Evolutionary conservation across 2,888 invertebrate species (phyloP).

Genomic region (Scaptomyza parva): DNA sequence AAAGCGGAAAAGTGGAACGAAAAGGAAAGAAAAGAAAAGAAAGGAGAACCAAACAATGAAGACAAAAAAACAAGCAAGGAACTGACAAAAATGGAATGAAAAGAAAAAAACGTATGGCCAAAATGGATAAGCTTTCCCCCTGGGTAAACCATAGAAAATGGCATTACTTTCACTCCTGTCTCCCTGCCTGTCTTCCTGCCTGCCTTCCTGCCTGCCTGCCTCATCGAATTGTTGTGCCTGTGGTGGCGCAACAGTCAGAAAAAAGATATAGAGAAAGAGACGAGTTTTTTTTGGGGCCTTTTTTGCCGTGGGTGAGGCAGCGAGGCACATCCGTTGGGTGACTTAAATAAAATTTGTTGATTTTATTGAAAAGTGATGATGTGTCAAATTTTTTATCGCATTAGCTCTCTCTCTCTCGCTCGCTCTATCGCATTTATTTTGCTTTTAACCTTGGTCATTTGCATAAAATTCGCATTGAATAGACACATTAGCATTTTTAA

Average conservation of each 20-base stretch:
- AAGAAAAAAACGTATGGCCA: conserved; percentile 70
- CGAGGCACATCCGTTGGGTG: conserved; percentile 70
- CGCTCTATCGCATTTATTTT: conserved; percentile 53
- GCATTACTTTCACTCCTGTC: conserved; percentile 55
- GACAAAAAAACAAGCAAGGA: conserved; percentile 24
- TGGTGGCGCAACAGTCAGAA: conserved; percentile 23
- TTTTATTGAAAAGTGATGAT: conserved; percentile 81
- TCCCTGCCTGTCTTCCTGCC: neutral
- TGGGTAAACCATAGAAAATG: conserved; percentile 61
- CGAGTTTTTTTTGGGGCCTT: neutral
- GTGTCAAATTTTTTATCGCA: conserved; percentile 81
- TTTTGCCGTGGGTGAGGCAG: conserved; percentile 27
- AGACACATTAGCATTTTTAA: conserved; percentile 81
- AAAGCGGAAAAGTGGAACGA: conserved; percentile 64
- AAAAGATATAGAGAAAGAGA: neutral
- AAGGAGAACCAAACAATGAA: conserved; percentile 22
- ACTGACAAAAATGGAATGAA: conserved; percentile 10
- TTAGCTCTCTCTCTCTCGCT: conserved; percentile 40
- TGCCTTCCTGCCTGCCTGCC: neutral
- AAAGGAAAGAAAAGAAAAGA: conserved; percentile 40
- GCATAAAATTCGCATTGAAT: conserved; percentile 81
- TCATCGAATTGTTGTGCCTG: conserved; percentile 49
- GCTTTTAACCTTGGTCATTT: conserved; percentile 79
- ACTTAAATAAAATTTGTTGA: conserved; percentile 81
- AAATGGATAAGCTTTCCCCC: conserved; percentile 74